A percentile compares a stretch with the other conserved stretches of the same genome.
Evolutionary conservation across 2,797 vertebrate genomes (phyloP).

Genomic region (Pipistrellus pygmaeus): DNA sequence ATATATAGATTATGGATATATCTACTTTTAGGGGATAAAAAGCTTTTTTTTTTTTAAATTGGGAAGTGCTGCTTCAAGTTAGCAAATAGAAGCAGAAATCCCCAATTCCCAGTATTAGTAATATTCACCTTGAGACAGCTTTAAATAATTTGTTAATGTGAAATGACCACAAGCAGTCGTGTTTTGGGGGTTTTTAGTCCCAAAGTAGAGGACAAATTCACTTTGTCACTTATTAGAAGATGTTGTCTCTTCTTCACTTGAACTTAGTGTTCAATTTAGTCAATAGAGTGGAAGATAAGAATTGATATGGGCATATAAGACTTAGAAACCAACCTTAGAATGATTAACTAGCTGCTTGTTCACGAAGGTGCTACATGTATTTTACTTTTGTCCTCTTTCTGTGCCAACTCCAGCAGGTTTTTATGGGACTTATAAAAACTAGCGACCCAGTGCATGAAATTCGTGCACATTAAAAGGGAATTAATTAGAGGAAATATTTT

Average conservation of each 20-base stretch:
- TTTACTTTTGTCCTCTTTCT: constrained; percentile 9
- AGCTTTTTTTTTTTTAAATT: background rate
- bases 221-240: constrained; percentile 14
- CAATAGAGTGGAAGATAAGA: background rate
- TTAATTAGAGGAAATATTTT: too few relatives aligned
- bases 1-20: background rate
- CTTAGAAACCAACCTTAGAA: constrained; percentile 34
- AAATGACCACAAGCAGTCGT: constrained; percentile 16
- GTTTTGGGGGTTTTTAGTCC: background rate
- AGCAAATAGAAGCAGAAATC: constrained; percentile 38
- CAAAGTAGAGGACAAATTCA: constrained; percentile 29
- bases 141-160: background rate
- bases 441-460: too few relatives aligned
- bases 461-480: too few relatives aligned
- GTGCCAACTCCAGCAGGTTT: background rate
- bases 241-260: constrained; percentile 4
- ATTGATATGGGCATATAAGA: background rate
- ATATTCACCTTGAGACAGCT: background rate
- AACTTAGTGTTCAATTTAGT: constrained; percentile 6
- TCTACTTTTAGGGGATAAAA: background rate
- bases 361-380: background rate
- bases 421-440: background rate
- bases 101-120: background rate
- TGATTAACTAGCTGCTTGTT: background rate
- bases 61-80: constrained; percentile 28